Conservation (phyloP, 2,113 vertebrate genomes). For the Zingel zingel region DNA sequence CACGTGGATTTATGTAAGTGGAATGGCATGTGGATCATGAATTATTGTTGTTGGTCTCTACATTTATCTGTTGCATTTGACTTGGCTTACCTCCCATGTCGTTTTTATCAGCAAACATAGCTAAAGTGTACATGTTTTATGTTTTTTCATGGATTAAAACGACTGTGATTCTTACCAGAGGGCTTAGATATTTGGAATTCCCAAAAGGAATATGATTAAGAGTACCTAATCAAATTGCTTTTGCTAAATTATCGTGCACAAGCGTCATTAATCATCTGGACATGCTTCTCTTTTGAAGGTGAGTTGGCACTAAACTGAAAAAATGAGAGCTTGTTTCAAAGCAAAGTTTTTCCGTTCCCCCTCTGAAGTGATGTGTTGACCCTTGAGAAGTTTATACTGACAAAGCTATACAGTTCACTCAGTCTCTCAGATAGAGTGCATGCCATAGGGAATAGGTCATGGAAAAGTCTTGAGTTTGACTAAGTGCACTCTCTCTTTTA, state of each 20-base stretch:
- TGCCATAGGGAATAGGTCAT: conserved; percentile 84
- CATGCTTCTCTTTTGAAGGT: conserved; percentile 54
- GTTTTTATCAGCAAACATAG: conserved; percentile 24
- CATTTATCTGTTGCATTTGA: conserved; percentile 35
- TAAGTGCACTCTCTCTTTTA: conserved; percentile 76
- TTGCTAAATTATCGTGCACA: conserved; percentile 52
- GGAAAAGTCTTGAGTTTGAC: conserved; percentile 84
- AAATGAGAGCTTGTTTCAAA: conserved; percentile 55
- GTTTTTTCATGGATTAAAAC: conserved; percentile 28
- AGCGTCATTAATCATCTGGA: conserved; percentile 60
- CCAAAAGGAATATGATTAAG: conserved; percentile 48
- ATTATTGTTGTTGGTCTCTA: conserved; percentile 22
- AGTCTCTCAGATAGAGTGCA: conserved; percentile 82
- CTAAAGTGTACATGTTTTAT: conserved; percentile 18
- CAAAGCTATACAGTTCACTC: conserved; percentile 76
- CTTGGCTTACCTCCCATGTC: conserved; percentile 36
- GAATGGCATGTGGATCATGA: conserved; percentile 57
- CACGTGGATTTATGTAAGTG: conserved; percentile 56
- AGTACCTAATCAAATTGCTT: conserved; percentile 47
- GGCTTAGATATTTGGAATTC: conserved; percentile 45
- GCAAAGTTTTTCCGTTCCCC: conserved; percentile 61
- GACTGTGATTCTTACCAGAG: conserved; percentile 30
- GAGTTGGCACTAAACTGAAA: conserved; percentile 51
- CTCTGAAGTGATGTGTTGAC: conserved; percentile 78
- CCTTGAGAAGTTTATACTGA: conserved; percentile 79